Evolutionary conservation across 2,113 vertebrate genomes (phyloP).

Genomic region (Cavia porcellus): DNA sequence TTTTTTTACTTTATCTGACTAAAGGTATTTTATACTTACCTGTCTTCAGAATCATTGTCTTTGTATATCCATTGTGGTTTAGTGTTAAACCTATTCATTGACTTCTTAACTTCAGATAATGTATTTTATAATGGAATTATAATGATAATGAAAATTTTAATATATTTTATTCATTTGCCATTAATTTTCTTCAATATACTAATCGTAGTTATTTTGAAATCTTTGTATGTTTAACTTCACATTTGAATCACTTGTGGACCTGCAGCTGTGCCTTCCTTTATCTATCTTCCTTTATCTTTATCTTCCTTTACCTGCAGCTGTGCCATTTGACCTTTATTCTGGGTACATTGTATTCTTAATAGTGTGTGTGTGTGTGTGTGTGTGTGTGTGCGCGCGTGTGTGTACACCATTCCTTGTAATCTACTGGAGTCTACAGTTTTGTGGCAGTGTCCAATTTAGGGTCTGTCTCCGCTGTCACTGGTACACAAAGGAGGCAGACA

Average conservation of each 20-base stretch:
- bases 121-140: no score
- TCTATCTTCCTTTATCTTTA: no score
- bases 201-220: conserved; percentile 7
- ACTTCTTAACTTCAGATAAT: not conserved
- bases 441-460: not conserved
- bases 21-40: not conserved
- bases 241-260: not conserved
- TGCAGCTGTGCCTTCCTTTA: not conserved
- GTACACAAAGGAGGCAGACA: not conserved
- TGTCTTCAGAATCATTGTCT: not conserved
- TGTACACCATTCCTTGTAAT: not conserved
- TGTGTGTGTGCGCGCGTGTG: not conserved
- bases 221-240: not conserved
- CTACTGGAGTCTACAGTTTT: not conserved
- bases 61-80: not conserved
- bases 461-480: not conserved
- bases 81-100: not conserved
- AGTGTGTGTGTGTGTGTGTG: not conserved
- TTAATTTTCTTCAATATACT: not conserved
- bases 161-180: not conserved
- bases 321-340: not conserved
- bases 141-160: not conserved
- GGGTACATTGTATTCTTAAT: not conserved
- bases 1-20: not conserved
- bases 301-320: no score